Evolutionary conservation across 92 coral and sea anemone species (phyloP).

Genomic region (Actinernus sp.): DNA sequence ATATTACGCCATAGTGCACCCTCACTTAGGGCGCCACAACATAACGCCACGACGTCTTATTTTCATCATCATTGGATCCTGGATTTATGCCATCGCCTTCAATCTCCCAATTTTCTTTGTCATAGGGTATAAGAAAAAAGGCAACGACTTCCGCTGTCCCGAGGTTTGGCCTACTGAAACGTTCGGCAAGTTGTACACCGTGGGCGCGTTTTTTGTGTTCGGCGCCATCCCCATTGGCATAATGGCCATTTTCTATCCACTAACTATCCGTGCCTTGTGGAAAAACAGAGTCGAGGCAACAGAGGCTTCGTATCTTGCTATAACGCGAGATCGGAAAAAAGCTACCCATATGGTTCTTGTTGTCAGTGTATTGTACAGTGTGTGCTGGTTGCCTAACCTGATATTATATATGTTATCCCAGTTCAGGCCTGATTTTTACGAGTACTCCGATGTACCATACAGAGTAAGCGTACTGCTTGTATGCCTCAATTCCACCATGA

Average conservation of each 20-base stretch:
- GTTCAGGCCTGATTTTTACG: slow-evolving; percentile 46
- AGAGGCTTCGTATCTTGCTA: slow-evolving; percentile 38
- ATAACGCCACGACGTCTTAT: slow-evolving; percentile 16
- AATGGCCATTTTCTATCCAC: slow-evolving; percentile 59
- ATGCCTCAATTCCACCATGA: slow-evolving; percentile 78
- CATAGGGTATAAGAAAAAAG: slow-evolving; percentile 7
- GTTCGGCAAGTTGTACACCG: slow-evolving; percentile 54
- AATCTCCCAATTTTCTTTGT: slow-evolving; percentile 34
- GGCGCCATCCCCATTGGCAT: slow-evolving; percentile 71
- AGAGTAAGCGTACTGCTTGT: slow-evolving; percentile 64
- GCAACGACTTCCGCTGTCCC: slow-evolving; percentile 46
- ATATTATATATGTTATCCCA: slow-evolving; percentile 64
- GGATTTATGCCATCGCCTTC: slow-evolving; percentile 33
- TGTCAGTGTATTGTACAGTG: slow-evolving; percentile 58
- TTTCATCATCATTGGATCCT: slow-evolving; percentile 25
- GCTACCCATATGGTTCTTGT: slow-evolving; percentile 73
- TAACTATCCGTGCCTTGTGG: slow-evolving; percentile 70
- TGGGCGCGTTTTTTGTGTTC: slow-evolving; percentile 52
- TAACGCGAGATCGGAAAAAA: slow-evolving; percentile 49
- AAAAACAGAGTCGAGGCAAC: slow-evolving; percentile 37
- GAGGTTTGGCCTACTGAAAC: slow-evolving; percentile 30
- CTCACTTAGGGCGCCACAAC: slow-evolving; percentile 8
- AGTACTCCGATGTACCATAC: slow-evolving; percentile 41
- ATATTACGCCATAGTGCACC: slow-evolving; percentile 24
- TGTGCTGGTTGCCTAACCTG: slow-evolving; percentile 77